These are phyloP conservation scores for Eudemis profundana DNA, from an alignment of 2,888 invertebrate genomes.

Conservation along the genomic window DNA sequence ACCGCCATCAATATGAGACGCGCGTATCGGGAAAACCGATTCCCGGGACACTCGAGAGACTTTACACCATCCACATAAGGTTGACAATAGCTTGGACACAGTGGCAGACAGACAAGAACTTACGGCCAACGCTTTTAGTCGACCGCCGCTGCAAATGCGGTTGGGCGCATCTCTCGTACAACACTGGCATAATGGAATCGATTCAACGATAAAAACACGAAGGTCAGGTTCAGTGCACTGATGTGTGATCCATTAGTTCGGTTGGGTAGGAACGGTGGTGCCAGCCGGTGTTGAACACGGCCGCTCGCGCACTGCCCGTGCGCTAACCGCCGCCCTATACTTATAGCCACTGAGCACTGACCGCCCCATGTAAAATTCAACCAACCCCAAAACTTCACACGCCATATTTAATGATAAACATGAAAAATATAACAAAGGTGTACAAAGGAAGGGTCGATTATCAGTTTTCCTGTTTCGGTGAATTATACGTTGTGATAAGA, in stretches of 20 bases:
- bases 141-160: slow-evolving; percentile 68
- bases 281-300: slow-evolving; percentile 77
- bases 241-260: slow-evolving; percentile 60
- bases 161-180: slow-evolving; percentile 72
- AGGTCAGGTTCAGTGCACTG: slow-evolving; percentile 73
- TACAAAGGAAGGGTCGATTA: slow-evolving; percentile 24
- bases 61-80: slow-evolving; percentile 53
- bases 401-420: slow-evolving; percentile 65
- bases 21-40: slow-evolving; percentile 55
- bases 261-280: slow-evolving; percentile 62
- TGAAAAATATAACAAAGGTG: slow-evolving; percentile 53
- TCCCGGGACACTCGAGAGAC: slow-evolving; percentile 52
- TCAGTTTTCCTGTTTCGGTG: slow-evolving; percentile 30
- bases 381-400: slow-evolving; percentile 70
- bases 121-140: slow-evolving; percentile 69
- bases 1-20: slow-evolving; percentile 59
- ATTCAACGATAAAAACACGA: slow-evolving; percentile 48
- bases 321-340: slow-evolving; percentile 67
- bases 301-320: slow-evolving; percentile 80
- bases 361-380: slow-evolving; percentile 75
- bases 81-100: slow-evolving; percentile 54
- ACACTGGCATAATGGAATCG: slow-evolving; percentile 68
- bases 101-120: slow-evolving; percentile 63
- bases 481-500: slow-evolving; percentile 29
- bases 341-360: slow-evolving; percentile 71